These are phyloP conservation scores for Myathropa florea DNA, from an alignment of 2,888 invertebrate genomes.

Conservation along the genomic window DNA sequence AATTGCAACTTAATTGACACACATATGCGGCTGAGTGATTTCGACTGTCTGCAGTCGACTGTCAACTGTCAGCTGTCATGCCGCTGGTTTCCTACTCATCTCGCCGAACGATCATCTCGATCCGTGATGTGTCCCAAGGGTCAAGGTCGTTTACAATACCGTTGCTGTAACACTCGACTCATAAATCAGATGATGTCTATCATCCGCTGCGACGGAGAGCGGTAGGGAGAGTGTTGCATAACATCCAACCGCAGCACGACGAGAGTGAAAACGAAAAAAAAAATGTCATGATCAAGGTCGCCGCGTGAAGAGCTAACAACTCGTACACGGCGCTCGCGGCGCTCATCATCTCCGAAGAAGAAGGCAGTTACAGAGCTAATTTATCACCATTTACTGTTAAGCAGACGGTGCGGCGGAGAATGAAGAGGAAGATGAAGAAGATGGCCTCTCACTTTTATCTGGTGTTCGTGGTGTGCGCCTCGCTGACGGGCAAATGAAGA, in stretches of 20 bases:
- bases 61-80: constrained; percentile 27
- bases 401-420: not conserved
- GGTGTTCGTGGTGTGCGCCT: not conserved
- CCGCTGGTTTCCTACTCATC: not conserved
- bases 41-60: constrained; percentile 16
- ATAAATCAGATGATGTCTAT: not conserved
- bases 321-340: constrained; percentile 8
- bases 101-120: constrained; percentile 6
- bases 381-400: constrained; percentile 57
- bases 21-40: constrained; percentile 59
- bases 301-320: constrained; percentile 49
- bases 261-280: not conserved
- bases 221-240: constrained; percentile 35
- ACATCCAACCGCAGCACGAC: not conserved
- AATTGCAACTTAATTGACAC: constrained; percentile 68
- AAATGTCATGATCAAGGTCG: constrained; percentile 68
- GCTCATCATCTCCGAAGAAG: constrained; percentile 36
- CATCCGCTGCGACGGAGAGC: not conserved
- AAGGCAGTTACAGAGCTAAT: constrained; percentile 34
- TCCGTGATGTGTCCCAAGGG: constrained; percentile 45
- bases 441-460: constrained; percentile 50
- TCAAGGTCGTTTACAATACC: constrained; percentile 40
- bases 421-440: not conserved
- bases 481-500: not conserved
- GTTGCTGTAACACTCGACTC: constrained; percentile 21